Evolutionary conservation across 1,140 invertebrate species (phyloP), one percentile per base, ranked within the genome.

Genomic region (Phenacoccus solenopsis): DNA sequence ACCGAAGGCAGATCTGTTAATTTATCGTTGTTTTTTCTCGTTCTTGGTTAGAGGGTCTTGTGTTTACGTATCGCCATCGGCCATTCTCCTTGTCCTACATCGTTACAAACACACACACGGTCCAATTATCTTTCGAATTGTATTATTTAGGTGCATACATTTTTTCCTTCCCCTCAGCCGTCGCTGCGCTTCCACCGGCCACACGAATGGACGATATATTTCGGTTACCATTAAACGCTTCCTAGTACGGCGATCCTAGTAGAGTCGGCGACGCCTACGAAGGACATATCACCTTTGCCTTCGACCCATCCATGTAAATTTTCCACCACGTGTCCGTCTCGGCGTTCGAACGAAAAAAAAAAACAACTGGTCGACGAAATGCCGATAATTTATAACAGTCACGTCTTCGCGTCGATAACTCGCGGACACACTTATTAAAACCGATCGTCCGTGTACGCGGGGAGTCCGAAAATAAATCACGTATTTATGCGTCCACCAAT

Each of bases 21-120:
- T 49, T 49, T 49, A 49, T 49, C 38, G 38, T 49, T 49, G 38
- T 49, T 49, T 49, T 49, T 49, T 49, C 38, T 49, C 38, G 38
- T 49, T 49, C 38, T 49, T 49, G 38, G 38, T 49, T 49, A 49
- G 38, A 49, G 38, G 38, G 38, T 49, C 38, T 49, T 49, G 20
- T 49, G 38, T 49, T 3, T 49, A 49, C 38, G 38, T 49, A 49
- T 49, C 38, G 38, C 3, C 38, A 10, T 49, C 13, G 38, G 38
- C 38, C 38, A 49, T 49, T 49, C 38, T 49, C 38, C 38, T 49
- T 49, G 38, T 49, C 38, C 38, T 49, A 49, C 38, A 49, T 49
- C 38, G 4, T 49, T 49, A 49, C 38, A 9, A 49, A 49, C 38
- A n/a, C 38, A n/a, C n/a, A 49, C 38, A 49, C 38, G 38, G 38